Evolutionary conservation across 1,140 invertebrate genomes (phyloP).

Genomic region (Ceratina calcarata): DNA sequence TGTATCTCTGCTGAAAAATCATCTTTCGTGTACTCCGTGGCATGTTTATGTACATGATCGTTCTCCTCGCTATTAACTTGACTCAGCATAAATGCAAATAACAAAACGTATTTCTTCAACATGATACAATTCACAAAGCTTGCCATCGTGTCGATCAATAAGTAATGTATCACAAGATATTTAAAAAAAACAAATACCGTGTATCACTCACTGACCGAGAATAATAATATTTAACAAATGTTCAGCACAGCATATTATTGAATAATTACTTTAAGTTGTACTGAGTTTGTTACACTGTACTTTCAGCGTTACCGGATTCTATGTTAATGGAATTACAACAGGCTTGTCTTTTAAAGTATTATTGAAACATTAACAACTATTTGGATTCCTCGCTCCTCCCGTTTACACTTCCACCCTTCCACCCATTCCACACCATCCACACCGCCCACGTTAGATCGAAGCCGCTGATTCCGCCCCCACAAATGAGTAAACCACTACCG

Average conservation of each 20-base stretch:
- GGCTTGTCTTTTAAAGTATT: too few relatives aligned
- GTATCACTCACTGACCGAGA: not conserved
- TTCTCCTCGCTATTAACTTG: constrained; percentile 48
- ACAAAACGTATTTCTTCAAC: constrained; percentile 30
- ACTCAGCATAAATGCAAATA: constrained; percentile 56
- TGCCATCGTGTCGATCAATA: constrained; percentile 3
- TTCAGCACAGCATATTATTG: not conserved
- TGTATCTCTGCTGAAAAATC: constrained; percentile 76
- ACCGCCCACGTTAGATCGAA: constrained; percentile 51
- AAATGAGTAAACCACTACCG: constrained; percentile 1
- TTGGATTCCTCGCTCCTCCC: not conserved
- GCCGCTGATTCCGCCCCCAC: constrained; percentile 53
- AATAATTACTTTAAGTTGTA: not conserved
- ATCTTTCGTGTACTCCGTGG: constrained; percentile 50
- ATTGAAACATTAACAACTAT: not conserved
- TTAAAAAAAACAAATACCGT: constrained; percentile 18
- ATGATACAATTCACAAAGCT: not conserved
- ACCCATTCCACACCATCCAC: not conserved
- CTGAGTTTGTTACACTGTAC: not conserved
- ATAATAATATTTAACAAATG: not conserved
- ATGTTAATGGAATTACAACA: not conserved
- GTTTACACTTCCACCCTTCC: not conserved
- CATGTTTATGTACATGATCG: constrained; percentile 18
- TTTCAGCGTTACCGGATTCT: not conserved
- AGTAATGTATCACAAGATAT: not conserved